Conservation (phyloP, 2,888 invertebrate genomes). For the Ctena decussata region DNA sequence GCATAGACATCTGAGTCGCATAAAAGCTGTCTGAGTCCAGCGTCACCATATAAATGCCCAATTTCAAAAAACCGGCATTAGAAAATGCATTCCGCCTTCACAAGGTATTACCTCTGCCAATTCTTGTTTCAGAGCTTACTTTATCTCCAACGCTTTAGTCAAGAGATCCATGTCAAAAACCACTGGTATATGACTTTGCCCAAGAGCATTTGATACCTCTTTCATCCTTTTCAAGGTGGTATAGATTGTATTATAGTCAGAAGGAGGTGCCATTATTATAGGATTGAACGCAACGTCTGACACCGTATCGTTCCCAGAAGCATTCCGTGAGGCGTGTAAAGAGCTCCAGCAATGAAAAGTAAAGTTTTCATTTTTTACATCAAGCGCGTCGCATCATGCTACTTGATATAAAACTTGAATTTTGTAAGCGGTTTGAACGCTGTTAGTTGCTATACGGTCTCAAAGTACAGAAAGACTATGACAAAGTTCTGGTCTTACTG, state of each 20-base stretch:
- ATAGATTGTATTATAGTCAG: conserved; percentile 25
- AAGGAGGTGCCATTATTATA: conserved; percentile 20
- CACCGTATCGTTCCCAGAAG: not conserved
- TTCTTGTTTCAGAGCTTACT: conserved; percentile 17
- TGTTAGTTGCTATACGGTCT: too few species aligned
- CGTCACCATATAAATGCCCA: conserved; percentile 35
- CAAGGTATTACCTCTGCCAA: conserved; percentile 24
- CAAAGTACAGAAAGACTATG: too few species aligned
- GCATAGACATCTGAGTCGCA: conserved; percentile 34
- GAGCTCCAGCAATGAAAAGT: not conserved
- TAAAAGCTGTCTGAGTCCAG: conserved; percentile 18
- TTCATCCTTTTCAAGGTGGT: conserved; percentile 22
- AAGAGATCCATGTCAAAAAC: conserved; percentile 41
- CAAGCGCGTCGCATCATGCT: not conserved
- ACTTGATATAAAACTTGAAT: not conserved
- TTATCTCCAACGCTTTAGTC: conserved; percentile 38
- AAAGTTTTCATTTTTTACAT: not conserved
- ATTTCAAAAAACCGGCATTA: conserved; percentile 40
- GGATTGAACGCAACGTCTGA: not conserved
- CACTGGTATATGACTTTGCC: conserved; percentile 18
- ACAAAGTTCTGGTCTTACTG: not conserved
- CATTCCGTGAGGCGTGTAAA: not conserved
- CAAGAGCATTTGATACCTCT: conserved; percentile 29
- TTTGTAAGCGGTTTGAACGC: too few species aligned
- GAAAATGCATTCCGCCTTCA: conserved; percentile 47